Base-by-base conservation (phyloP, 2,888 invertebrate genomes). In the Drosophila formosana region DNA sequence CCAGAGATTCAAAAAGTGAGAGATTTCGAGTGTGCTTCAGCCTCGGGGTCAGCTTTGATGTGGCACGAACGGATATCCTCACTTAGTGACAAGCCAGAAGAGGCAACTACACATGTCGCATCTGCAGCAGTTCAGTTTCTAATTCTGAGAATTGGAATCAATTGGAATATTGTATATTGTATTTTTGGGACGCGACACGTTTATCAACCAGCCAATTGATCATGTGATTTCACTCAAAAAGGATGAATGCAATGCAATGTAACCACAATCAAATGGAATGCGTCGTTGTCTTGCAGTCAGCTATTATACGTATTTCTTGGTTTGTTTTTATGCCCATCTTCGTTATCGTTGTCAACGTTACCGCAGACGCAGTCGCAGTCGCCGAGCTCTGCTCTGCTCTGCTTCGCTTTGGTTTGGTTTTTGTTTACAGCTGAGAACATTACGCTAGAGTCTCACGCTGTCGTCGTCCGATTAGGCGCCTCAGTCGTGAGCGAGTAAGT, bases 61-160 rank as follows among this genome's bases (percentile, higher is more conserved):
- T 62, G 64, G 30, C 8, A 46, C 30, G 11, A 46, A 66, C 84
- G 84, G 84, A 85, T 81, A 81, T 81, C 74, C 41, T 50, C 87
- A 88, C 83, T 85, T 88, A 66, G 61, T 50, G 37, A 2, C 30
- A 6, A 18, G 18, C 18, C 18, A 18, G 18, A 78, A 72, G 52
- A 51, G 55, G 8, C 32, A 32, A 9, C 32, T 7, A 37, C 37
- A n/a, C 37, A 37, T n/a, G n/a, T 37, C 37, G 37, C 37, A 30
- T 56, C 37, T 57, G 63, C 84, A 55, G 63, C 84, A 55, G 56
- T 82, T 89, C 89, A 85, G 85, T 85, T 85, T 87, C 82, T 86
- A 88, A 89, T 88, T 85, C 85, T 66, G 58, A 28, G 82, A 85
- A 85, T 88, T 87, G 85, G 45, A 62, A 87, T 83, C 79, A 86